phyloP scores from a whole-genome alignment of 2,113 vertebrate genomes.

The Ibidorhyncha struthersii region DNA sequence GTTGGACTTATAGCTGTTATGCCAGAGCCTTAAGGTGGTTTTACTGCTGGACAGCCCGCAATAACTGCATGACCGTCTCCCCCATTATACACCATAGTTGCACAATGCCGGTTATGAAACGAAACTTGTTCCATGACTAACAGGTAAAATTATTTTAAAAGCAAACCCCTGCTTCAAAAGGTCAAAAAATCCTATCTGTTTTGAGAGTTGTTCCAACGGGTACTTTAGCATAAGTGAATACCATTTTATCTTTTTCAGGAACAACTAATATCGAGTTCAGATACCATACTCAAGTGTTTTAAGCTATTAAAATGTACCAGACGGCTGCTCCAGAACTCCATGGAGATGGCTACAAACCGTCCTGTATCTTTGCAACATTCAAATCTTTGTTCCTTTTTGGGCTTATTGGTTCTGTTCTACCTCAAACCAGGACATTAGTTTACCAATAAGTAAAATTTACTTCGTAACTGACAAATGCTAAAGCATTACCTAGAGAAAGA shows the following conservation, averaged over 20 bases:
- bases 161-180: not conserved
- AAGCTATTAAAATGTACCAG: not conserved
- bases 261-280: not conserved
- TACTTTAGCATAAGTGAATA: not conserved
- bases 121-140: not conserved
- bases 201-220: not conserved
- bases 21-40: not conserved
- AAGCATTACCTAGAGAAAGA: not conserved
- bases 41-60: not conserved
- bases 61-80: not conserved
- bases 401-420: not conserved
- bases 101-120: not conserved
- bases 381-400: not conserved
- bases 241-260: not conserved
- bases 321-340: not conserved
- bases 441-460: not conserved
- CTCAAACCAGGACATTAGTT: not conserved
- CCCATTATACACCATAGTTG: fast-evolving
- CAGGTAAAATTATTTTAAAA: not conserved
- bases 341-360: not conserved
- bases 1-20: not conserved
- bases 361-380: not conserved
- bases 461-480: not conserved
- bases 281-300: not conserved
- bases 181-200: not conserved